Conservation (phyloP, 1,140 invertebrate genomes). For the Tribolium madens region DNA sequence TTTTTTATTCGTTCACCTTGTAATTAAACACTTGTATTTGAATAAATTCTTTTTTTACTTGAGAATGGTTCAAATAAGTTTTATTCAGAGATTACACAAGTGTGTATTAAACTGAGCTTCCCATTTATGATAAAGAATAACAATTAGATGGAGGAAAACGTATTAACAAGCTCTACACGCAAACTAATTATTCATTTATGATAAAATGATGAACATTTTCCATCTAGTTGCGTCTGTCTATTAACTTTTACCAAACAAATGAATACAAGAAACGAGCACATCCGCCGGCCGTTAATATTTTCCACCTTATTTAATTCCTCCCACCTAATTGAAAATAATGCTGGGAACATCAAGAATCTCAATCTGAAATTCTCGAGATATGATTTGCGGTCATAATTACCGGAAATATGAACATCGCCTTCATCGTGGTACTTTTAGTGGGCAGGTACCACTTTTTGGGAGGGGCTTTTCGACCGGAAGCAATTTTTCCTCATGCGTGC, state of each 20-base stretch:
- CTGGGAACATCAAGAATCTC: background rate
- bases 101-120: no score
- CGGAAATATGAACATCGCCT: slow-evolving; percentile 9
- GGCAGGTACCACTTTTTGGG: slow-evolving; percentile 30
- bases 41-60: no score
- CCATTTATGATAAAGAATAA: background rate
- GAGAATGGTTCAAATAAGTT: no score
- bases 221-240: background rate
- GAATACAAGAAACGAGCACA: background rate
- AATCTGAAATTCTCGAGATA: background rate
- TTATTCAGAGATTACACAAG: no score
- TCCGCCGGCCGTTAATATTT: background rate
- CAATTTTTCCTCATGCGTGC: slow-evolving; percentile 14
- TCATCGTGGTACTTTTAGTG: slow-evolving; percentile 4
- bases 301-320: background rate
- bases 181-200: background rate
- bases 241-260: background rate
- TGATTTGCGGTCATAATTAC: slow-evolving; percentile 21
- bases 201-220: background rate
- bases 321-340: background rate
- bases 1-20: no score
- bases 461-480: background rate
- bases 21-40: no score
- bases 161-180: background rate
- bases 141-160: background rate